Evolutionary conservation across 2,888 invertebrate species (phyloP).

Genomic region (Podotricha telesiphe): DNA sequence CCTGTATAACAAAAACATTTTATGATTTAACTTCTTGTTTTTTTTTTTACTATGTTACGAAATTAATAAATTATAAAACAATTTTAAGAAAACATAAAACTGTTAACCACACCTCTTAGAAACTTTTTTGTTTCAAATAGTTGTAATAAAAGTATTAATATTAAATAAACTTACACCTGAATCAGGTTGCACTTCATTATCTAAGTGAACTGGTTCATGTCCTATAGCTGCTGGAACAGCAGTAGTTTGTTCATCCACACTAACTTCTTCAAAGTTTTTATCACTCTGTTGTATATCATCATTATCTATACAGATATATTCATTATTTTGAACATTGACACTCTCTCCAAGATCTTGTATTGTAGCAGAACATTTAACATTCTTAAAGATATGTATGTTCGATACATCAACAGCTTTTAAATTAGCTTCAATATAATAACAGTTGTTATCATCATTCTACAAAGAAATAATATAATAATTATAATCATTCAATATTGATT

Average conservation of each 20-base stretch:
- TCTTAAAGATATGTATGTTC: constrained; percentile 53
- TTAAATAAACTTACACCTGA: constrained; percentile 57
- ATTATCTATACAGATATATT: constrained; percentile 57
- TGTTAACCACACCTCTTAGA: no score
- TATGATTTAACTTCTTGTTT: no score
- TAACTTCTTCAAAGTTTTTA: constrained; percentile 33
- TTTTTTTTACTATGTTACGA: not conserved
- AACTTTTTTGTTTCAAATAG: no score
- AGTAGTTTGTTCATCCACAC: constrained; percentile 42
- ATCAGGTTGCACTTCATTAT: constrained; percentile 70
- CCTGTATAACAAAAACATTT: constrained; percentile 57
- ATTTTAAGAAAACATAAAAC: no score
- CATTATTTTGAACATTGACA: constrained; percentile 53
- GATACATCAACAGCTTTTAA: constrained; percentile 58
- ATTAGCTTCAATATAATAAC: constrained; percentile 58
- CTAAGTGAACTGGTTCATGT: constrained; percentile 61
- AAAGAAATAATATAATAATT: constrained; percentile 43
- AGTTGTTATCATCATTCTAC: constrained; percentile 54
- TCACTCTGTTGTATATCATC: constrained; percentile 40
- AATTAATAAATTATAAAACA: no score
- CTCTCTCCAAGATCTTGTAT: constrained; percentile 56
- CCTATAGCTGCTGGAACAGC: constrained; percentile 46
- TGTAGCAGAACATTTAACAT: constrained; percentile 62
- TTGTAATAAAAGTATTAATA: not conserved
- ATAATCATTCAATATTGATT: not conserved